These are phyloP conservation scores for Dendrocincla tyrannina DNA, from an alignment of 2,797 vertebrate genomes.

Conservation along the genomic window DNA sequence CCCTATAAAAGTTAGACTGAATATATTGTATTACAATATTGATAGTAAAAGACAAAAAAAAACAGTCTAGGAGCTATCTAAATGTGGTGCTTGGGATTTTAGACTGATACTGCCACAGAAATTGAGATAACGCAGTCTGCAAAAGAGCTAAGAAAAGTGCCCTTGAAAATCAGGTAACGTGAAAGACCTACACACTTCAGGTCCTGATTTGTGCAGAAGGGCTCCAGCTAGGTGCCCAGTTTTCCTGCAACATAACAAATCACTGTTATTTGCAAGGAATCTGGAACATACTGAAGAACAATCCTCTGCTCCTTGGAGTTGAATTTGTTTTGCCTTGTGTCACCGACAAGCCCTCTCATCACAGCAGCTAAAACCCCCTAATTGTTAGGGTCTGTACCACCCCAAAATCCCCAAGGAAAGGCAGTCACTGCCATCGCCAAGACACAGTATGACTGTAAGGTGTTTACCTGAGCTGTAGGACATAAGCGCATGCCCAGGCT, in stretches of 20 bases:
- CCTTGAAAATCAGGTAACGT: conserved; percentile 7
- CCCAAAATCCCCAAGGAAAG: neutral
- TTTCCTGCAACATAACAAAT: neutral
- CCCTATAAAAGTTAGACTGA: neutral
- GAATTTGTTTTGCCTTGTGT: conserved; percentile 21
- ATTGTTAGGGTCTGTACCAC: conserved; percentile 25
- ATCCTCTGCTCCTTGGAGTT: neutral
- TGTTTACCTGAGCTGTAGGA: neutral
- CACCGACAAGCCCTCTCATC: neutral
- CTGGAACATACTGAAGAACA: neutral
- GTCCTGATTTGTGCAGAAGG: neutral
- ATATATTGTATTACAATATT: neutral
- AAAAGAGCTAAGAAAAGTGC: neutral
- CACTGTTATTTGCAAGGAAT: neutral
- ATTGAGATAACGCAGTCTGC: neutral
- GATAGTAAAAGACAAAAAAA: neutral
- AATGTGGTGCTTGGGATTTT: neutral
- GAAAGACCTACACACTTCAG: neutral
- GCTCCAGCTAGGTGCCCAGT: neutral
- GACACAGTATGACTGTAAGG: accelerated
- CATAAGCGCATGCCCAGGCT: accelerated
- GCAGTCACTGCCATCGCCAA: accelerated
- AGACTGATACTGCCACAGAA: neutral
- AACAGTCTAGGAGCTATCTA: neutral
- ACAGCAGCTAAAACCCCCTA: neutral